phyloP scores from a whole-genome alignment of 2,888 invertebrate species.

The Agrochola litura region DNA sequence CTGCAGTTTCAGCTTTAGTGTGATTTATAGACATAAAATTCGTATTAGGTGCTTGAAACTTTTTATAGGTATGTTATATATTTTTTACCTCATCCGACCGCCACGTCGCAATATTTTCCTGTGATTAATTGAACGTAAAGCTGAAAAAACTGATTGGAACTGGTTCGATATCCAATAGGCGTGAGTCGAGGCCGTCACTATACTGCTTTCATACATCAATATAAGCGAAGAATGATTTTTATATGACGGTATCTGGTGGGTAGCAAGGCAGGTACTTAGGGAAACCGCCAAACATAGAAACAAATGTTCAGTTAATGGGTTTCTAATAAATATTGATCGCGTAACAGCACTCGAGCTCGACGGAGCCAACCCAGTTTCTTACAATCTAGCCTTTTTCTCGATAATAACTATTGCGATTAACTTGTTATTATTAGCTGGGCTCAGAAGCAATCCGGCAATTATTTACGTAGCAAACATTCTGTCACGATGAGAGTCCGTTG shows the following conservation, averaged over 20 bases:
- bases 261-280: slow-evolving; percentile 21
- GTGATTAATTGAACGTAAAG: slow-evolving; percentile 70
- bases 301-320: slow-evolving; percentile 77
- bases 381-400: slow-evolving; percentile 74
- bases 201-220: slow-evolving; percentile 36
- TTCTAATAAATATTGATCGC: slow-evolving; percentile 79
- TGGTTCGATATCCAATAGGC: slow-evolving; percentile 59
- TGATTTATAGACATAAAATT: slow-evolving; percentile 65
- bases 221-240: slow-evolving; percentile 50
- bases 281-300: slow-evolving; percentile 59
- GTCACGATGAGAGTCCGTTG: slow-evolving; percentile 80
- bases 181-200: slow-evolving; percentile 53
- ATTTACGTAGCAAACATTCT: slow-evolving; percentile 84
- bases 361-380: slow-evolving; percentile 72
- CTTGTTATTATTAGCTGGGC: slow-evolving; percentile 81
- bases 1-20: slow-evolving; percentile 57
- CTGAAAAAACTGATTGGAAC: slow-evolving; percentile 66
- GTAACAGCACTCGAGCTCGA: slow-evolving; percentile 66
- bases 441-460: slow-evolving; percentile 80
- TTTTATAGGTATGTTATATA: slow-evolving; percentile 52
- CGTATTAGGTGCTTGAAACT: slow-evolving; percentile 56
- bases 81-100: slow-evolving; percentile 58
- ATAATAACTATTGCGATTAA: slow-evolving; percentile 81
- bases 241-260: slow-evolving; percentile 25
- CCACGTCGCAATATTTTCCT: slow-evolving; percentile 59